Percentiles rank a stretch among this genome's conserved stretches.
These are phyloP conservation scores for Trigoniulus corallinus DNA, from an alignment of 1,140 invertebrate species.

Conservation along the genomic window DNA sequence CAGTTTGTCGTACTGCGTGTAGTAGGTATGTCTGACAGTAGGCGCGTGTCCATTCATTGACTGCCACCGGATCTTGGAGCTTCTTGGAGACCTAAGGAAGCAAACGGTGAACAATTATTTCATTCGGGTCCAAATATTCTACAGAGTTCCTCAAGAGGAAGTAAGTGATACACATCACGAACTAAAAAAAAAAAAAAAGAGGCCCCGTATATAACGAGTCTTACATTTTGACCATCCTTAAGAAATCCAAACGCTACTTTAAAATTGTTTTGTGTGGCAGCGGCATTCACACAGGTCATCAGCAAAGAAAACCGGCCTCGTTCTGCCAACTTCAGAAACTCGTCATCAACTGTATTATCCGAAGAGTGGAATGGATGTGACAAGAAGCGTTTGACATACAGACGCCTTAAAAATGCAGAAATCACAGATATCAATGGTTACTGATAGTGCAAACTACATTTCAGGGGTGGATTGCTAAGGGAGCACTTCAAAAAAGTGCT, in stretches of 20 bases:
- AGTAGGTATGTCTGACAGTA: not conserved
- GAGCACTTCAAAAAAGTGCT: too few species aligned
- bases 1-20: not conserved
- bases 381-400: not conserved
- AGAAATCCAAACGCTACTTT: not conserved
- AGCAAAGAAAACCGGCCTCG: not conserved
- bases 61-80: not conserved
- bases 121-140: too few species aligned
- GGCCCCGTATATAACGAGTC: not conserved
- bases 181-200: not conserved
- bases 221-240: not conserved
- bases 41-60: not conserved
- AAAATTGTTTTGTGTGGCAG: conserved; percentile 6
- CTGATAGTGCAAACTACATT: too few species aligned
- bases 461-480: too few species aligned
- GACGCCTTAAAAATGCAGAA: not conserved
- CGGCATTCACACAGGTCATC: not conserved
- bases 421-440: not conserved
- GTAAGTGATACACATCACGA: too few species aligned
- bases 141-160: too few species aligned
- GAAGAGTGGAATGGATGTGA: not conserved
- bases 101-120: too few species aligned
- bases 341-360: not conserved
- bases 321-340: not conserved
- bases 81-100: not conserved